Percentiles rank a stretch among this genome's conserved stretches.
Conservation (phyloP, 2,888 invertebrate species). For the Phyllotreta cruciferae region DNA sequence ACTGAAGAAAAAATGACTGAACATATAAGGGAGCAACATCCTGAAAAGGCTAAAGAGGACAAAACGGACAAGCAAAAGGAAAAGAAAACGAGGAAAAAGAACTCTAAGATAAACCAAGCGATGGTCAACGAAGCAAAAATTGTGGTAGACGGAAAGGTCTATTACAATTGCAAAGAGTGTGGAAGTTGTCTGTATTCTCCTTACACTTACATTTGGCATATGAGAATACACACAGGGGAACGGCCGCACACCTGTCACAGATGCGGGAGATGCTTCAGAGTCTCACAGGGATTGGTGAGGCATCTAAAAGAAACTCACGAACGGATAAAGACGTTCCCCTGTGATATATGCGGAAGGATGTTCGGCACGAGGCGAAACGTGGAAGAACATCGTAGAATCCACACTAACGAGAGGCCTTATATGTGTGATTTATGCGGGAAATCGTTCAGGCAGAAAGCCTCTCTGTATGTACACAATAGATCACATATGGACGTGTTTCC, state of each 20-base stretch:
- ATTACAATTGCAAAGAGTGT: slow-evolving; percentile 66
- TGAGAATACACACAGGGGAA: slow-evolving; percentile 71
- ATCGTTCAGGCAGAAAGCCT: slow-evolving; percentile 71
- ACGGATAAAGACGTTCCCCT: slow-evolving; percentile 66
- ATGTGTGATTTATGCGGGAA: slow-evolving; percentile 68
- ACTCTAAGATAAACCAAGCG: slow-evolving; percentile 58
- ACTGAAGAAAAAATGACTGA: slow-evolving; percentile 49
- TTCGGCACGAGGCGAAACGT: slow-evolving; percentile 69
- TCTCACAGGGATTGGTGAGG: slow-evolving; percentile 69
- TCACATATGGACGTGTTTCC: slow-evolving; percentile 67
- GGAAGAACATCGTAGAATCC: slow-evolving; percentile 67
- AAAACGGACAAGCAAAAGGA: slow-evolving; percentile 29
- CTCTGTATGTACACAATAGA: slow-evolving; percentile 68
- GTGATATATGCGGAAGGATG: slow-evolving; percentile 65
- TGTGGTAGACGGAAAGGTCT: slow-evolving; percentile 63
- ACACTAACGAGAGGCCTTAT: slow-evolving; percentile 67
- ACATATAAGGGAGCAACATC: slow-evolving; percentile 49
- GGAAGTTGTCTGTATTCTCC: slow-evolving; percentile 67
- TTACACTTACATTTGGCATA: slow-evolving; percentile 69
- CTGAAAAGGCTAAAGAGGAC: slow-evolving; percentile 36
- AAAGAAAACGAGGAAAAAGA: slow-evolving; percentile 41
- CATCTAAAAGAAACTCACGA: slow-evolving; percentile 71
- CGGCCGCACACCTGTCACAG: slow-evolving; percentile 71
- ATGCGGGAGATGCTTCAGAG: slow-evolving; percentile 71
- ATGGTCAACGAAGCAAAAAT: slow-evolving; percentile 58